phyloP scores from a whole-genome alignment of 2,888 invertebrate genomes.

The Polyploca ridens region DNA sequence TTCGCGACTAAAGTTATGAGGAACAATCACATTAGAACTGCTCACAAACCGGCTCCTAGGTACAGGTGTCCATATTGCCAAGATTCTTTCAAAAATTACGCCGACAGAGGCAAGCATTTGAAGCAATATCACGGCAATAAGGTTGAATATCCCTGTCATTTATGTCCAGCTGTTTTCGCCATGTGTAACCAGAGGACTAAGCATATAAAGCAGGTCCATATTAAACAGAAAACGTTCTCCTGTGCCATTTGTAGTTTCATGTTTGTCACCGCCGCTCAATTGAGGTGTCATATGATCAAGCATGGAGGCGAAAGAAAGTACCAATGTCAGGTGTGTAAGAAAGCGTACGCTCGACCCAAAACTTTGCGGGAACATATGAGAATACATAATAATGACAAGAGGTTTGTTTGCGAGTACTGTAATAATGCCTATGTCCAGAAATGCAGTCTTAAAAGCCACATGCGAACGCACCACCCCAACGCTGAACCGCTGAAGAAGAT shows the following conservation, averaged over 20 bases:
- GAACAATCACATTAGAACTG: constrained; percentile 54
- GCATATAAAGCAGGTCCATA: constrained; percentile 68
- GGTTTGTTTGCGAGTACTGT: constrained; percentile 74
- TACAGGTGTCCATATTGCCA: constrained; percentile 60
- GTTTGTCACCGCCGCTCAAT: constrained; percentile 59
- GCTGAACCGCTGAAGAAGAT: constrained; percentile 45
- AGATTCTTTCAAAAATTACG: constrained; percentile 65
- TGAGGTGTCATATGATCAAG: constrained; percentile 66
- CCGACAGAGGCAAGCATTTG: constrained; percentile 59
- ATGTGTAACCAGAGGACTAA: constrained; percentile 67
- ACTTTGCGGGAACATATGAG: constrained; percentile 70
- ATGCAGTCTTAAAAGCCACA: constrained; percentile 71
- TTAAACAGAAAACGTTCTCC: constrained; percentile 57
- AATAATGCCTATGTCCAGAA: constrained; percentile 72
- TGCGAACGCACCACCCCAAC: constrained; percentile 67
- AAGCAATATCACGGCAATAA: constrained; percentile 58
- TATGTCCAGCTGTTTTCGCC: constrained; percentile 66
- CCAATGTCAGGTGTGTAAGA: constrained; percentile 76
- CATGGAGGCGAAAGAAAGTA: constrained; percentile 62
- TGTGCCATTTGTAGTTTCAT: constrained; percentile 62
- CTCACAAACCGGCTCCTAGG: constrained; percentile 53
- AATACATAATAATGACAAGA: constrained; percentile 71
- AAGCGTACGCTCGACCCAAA: constrained; percentile 63
- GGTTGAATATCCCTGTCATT: constrained; percentile 66
- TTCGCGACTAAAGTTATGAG: constrained; percentile 54